phyloP scores from a whole-genome alignment of 2,888 invertebrate genomes.

The Chloroclysta siterata region DNA sequence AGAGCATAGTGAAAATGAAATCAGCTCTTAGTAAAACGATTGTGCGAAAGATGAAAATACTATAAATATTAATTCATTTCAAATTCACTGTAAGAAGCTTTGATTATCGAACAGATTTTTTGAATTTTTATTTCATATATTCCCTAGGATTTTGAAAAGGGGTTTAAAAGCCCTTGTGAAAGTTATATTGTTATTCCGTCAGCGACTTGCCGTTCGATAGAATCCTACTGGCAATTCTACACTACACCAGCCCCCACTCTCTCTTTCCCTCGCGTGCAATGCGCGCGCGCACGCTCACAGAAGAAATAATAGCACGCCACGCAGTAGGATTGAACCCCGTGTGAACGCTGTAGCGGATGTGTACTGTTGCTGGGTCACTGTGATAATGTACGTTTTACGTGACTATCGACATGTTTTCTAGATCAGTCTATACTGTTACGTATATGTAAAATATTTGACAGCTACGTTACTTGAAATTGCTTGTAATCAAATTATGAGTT shows the following conservation, averaged over 20 bases:
- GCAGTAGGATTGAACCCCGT: slow-evolving; percentile 31
- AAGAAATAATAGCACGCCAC: slow-evolving; percentile 6
- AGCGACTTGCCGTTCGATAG: neutral
- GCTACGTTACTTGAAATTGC: slow-evolving; percentile 1
- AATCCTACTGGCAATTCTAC: slow-evolving; percentile 12
- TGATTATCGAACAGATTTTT: too few species aligned
- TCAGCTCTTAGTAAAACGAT: too few species aligned
- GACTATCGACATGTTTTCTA: slow-evolving; percentile 25
- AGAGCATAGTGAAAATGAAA: too few species aligned
- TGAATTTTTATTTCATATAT: too few species aligned
- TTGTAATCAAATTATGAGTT: neutral
- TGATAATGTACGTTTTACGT: slow-evolving; percentile 29
- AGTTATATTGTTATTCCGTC: neutral
- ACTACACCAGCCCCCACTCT: slow-evolving; percentile 22
- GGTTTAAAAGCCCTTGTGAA: neutral
- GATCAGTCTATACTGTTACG: neutral
- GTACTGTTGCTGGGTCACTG: slow-evolving; percentile 35
- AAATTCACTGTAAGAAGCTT: too few species aligned
- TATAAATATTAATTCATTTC: too few species aligned
- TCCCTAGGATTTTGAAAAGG: too few species aligned
- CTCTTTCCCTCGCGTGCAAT: slow-evolving; percentile 31
- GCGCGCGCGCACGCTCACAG: slow-evolving; percentile 30
- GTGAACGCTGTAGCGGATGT: slow-evolving; percentile 35
- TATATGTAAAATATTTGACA: slow-evolving; percentile 2
- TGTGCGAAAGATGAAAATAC: too few species aligned